Conservation (phyloP, 2,113 vertebrate genomes). For the Meriones unguiculatus region DNA sequence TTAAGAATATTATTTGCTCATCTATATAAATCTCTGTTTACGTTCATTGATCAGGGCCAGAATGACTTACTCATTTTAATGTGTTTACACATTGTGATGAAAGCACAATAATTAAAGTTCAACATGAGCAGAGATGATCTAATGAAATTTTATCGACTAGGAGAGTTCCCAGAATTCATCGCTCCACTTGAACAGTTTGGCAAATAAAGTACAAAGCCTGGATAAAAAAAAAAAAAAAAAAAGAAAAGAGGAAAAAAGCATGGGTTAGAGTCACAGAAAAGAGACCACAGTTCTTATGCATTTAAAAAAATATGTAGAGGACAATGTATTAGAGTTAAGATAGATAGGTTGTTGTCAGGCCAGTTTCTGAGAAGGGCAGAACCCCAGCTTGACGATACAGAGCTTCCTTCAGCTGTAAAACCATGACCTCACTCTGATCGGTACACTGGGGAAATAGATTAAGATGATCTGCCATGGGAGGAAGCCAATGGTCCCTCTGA, state of each 20-base stretch:
- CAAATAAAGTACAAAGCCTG: conserved; percentile 65
- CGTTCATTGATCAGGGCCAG: conserved; percentile 72
- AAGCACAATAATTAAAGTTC: conserved; percentile 81
- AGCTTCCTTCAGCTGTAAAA: background rate
- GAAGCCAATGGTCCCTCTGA: background rate
- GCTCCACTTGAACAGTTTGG: conserved; percentile 69
- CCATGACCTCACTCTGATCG: conserved; percentile 7
- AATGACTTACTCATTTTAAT: conserved; percentile 72
- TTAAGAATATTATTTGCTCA: conserved; percentile 72
- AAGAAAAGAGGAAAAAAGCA: background rate
- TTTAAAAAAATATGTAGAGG: conserved; percentile 25
- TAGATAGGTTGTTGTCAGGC: conserved; percentile 30
- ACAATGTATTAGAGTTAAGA: conserved; percentile 20
- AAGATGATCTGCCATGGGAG: background rate
- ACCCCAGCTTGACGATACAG: conserved; percentile 1
- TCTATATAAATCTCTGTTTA: conserved; percentile 72
- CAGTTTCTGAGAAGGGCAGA: conserved; percentile 1
- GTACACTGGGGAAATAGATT: background rate
- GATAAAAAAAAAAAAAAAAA: background rate
- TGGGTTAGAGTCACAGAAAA: conserved; percentile 57
- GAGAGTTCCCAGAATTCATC: conserved; percentile 67
- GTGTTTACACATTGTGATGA: conserved; percentile 77
- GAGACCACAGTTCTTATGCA: conserved; percentile 7
- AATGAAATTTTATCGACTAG: conserved; percentile 74
- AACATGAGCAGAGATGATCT: conserved; percentile 62